phyloP scores from a whole-genome alignment of 2,888 invertebrate genomes.

The Pachycephus smyrnensis region DNA sequence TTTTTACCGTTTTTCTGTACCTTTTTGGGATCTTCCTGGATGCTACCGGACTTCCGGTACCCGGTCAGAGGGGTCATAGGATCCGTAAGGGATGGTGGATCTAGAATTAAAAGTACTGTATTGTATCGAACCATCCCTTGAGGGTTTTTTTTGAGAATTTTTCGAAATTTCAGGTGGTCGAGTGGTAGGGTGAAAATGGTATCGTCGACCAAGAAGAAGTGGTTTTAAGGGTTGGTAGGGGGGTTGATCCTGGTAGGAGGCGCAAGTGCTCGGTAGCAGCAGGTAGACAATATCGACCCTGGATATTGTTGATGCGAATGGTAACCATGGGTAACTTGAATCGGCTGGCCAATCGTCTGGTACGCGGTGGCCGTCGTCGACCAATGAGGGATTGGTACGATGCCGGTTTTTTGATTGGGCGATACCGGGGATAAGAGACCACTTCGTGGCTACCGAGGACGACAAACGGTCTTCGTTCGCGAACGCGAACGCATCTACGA shows the following conservation, averaged over 20 bases:
- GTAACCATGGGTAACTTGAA: constrained; percentile 62
- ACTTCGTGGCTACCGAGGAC: constrained; percentile 56
- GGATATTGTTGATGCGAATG: constrained; percentile 63
- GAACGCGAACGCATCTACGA: constrained; percentile 49
- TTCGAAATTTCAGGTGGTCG: neutral
- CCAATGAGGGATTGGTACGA: constrained; percentile 54
- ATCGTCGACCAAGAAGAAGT: neutral
- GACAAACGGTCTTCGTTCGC: constrained; percentile 53
- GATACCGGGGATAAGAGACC: constrained; percentile 63
- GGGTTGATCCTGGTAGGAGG: constrained; percentile 26
- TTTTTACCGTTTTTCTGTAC: neutral
- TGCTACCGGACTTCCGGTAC: neutral
- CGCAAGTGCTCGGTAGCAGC: constrained; percentile 33
- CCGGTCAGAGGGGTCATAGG: neutral
- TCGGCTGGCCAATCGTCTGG: constrained; percentile 58
- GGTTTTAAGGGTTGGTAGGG: neutral
- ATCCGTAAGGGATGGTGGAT: neutral
- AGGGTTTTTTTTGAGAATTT: neutral
- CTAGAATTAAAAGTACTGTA: neutral
- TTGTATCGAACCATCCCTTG: neutral
- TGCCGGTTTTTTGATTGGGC: constrained; percentile 64
- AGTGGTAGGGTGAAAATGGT: neutral
- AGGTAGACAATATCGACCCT: constrained; percentile 55
- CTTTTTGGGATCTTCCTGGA: neutral
- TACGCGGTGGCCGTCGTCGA: constrained; percentile 56